Base-by-base conservation (phyloP, 2,888 invertebrate genomes). In the Oxycera nigricornis region DNA sequence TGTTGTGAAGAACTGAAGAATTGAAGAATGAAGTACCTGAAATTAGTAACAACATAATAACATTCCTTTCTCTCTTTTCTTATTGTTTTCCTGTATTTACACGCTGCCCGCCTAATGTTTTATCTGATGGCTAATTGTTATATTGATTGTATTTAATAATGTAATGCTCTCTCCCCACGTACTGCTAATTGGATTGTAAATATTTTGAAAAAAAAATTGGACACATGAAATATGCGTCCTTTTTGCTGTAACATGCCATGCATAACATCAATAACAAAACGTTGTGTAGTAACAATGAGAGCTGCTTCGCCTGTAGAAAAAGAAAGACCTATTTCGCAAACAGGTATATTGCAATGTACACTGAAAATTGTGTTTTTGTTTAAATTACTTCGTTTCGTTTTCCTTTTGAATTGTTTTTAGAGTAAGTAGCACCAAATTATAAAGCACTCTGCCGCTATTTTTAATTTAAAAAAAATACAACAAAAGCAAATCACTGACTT, bases 311-410 rank as follows among this genome's bases (percentile, higher is more conserved):
- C 79, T 73, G 76, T 77, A 77, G 79, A 77, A 70, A 77, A 78
- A 77, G 79, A 80, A 78, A 78, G 79, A 77, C 78, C 79, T 74
- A 74, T 79, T 73, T 78, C 79, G 67, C 79, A 79, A 77, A 78
- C 78, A 79, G 79, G 79, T 79, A 79, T 46, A 68, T 72, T 22
- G 39, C 50, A 24, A 67, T 68, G 46, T 46, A 46, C 3, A 46
- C 17, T 46, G n/a, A 14, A 46, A 46, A 3, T 7, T 17, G 55
- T 55, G 7, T 31, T 62, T n/a, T 73, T 67, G 24, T 59, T 61
- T 39, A 41, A 61, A 17, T 62, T 39, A 46, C 31, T 41, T 41
- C 22, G 35, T 41, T 55, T 14, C 31, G 52, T 62, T 46, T 52
- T 46, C 61, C 14, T 3, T n/a, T 17, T 46, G 3, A 7, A 35